Evolutionary conservation across 64 coral and sea anemone species (phyloP).

Genomic region (Stichodactyla helianthus): DNA sequence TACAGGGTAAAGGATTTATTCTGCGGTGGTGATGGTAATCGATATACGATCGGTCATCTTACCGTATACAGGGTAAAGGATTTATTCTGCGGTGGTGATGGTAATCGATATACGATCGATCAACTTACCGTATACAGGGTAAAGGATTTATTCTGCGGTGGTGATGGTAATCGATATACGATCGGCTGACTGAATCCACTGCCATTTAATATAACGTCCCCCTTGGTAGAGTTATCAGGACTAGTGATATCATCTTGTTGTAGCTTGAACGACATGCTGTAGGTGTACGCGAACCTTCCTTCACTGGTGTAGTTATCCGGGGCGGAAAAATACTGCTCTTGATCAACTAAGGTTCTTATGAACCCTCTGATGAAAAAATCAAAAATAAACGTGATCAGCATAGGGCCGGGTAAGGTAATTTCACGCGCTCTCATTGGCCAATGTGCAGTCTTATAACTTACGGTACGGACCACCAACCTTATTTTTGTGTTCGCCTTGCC

Average conservation of each 20-base stretch:
- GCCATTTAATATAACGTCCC: constrained; percentile 83
- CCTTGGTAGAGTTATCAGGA: constrained; percentile 33
- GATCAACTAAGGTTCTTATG: constrained; percentile 1
- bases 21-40: constrained; percentile 13
- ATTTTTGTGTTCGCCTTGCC: no score
- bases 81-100: not conserved
- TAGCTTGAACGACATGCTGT: constrained; percentile 61
- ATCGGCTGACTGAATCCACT: constrained; percentile 64
- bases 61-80: constrained; percentile 58
- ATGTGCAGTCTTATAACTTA: no score
- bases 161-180: constrained; percentile 48
- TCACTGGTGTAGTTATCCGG: constrained; percentile 63
- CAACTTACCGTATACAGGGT: constrained; percentile 54
- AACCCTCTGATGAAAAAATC: constrained; percentile 27
- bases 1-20: constrained; percentile 26
- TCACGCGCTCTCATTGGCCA: no score
- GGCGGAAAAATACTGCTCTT: constrained; percentile 77
- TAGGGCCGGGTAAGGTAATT: no score
- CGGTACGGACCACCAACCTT: no score
- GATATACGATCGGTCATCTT: constrained; percentile 52
- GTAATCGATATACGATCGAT: constrained; percentile 50
- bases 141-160: constrained; percentile 15
- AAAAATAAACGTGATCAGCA: not conserved
- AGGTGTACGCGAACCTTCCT: constrained; percentile 68
- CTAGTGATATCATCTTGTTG: constrained; percentile 42